Evolutionary conservation across 2,113 vertebrate genomes (phyloP).

Genomic region (Dicaeum eximium): DNA sequence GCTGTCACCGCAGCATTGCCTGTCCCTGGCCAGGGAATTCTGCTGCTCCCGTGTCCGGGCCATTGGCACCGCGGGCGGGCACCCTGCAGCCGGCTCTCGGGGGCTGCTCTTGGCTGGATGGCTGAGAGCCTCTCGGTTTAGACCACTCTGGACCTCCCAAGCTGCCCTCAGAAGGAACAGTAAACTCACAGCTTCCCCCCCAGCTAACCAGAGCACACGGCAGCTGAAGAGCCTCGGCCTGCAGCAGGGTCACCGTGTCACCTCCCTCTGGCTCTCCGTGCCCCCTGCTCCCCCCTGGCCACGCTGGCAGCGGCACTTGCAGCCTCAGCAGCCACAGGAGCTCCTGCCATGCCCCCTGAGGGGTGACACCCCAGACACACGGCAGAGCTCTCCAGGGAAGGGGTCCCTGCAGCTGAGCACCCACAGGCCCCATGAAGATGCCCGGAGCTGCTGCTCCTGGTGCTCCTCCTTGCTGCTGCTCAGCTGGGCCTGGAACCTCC

Average conservation of each 20-base stretch:
- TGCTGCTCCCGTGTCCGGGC: not conserved
- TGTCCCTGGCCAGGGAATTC: not conserved
- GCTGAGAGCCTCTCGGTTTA: not conserved
- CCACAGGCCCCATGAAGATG: not conserved
- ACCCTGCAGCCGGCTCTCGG: accelerated
- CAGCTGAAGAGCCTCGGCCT: not conserved
- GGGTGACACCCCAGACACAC: not conserved
- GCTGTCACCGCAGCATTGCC: not conserved
- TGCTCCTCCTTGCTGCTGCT: not conserved
- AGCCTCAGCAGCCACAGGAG: not conserved
- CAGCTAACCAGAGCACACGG: not conserved
- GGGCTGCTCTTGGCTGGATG: not conserved
- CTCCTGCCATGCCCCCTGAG: no score
- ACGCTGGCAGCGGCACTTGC: no score
- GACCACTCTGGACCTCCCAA: not conserved
- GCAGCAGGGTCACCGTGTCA: not conserved
- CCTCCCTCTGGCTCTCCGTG: not conserved
- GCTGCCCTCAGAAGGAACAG: not conserved
- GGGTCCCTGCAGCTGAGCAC: not conserved
- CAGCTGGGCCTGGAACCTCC: not conserved
- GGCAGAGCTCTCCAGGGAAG: not conserved
- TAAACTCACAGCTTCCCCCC: not conserved
- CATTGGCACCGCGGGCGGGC: accelerated
- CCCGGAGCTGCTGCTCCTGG: not conserved
- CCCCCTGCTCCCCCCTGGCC: accelerated